These are phyloP conservation scores for Diarsia brunnea DNA, from an alignment of 2,888 invertebrate genomes.

Conservation along the genomic window DNA sequence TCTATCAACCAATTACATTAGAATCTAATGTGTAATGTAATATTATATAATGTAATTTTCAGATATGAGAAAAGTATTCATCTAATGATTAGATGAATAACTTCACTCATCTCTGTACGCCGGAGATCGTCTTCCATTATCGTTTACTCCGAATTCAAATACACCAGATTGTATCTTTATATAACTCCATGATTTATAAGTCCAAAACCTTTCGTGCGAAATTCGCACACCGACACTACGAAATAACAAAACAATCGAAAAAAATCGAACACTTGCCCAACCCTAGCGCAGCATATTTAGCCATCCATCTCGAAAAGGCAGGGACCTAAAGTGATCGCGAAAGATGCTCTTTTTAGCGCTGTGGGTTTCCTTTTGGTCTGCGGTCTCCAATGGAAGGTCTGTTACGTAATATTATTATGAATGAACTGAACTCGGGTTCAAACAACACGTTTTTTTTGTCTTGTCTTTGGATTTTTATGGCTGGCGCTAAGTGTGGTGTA, in stretches of 20 bases:
- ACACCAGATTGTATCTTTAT: neutral
- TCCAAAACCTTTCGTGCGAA: too few relatives aligned
- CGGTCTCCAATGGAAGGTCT: constrained; percentile 74
- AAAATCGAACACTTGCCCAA: constrained; percentile 30
- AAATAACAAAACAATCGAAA: neutral
- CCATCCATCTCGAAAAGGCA: constrained; percentile 78
- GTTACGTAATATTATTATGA: constrained; percentile 76
- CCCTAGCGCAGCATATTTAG: constrained; percentile 79
- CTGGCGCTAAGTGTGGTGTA: constrained; percentile 56
- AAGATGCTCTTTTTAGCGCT: constrained; percentile 82
- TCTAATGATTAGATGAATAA: neutral
- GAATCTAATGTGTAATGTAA: too few relatives aligned
- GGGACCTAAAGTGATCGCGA: constrained; percentile 80
- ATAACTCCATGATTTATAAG: neutral
- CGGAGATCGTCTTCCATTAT: neutral
- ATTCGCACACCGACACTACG: neutral
- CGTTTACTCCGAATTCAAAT: neutral
- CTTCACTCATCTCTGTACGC: neutral
- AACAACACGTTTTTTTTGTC: constrained; percentile 64
- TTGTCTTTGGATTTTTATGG: constrained; percentile 61
- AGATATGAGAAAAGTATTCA: too few relatives aligned
- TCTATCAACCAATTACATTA: too few relatives aligned
- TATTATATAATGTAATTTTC: too few relatives aligned
- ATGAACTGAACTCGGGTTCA: constrained; percentile 72
- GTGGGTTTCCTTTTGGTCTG: constrained; percentile 82